phyloP scores from a whole-genome alignment of 2,113 vertebrate genomes.

The Barnardius zonarius region DNA sequence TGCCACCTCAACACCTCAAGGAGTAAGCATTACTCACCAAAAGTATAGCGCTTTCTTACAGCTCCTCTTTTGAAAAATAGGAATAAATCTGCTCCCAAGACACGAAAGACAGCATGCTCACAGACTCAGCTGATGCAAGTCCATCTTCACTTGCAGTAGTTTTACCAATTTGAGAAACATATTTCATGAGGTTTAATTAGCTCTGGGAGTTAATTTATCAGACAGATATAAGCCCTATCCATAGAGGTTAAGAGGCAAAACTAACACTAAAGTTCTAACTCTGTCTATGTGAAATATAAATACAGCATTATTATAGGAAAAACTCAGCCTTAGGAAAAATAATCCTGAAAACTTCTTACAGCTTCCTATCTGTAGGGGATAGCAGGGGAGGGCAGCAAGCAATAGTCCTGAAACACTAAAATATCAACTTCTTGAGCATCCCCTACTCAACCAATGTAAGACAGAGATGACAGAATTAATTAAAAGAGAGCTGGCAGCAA shows the following conservation, averaged over 20 bases:
- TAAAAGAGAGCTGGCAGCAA: not conserved
- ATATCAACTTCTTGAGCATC: not conserved
- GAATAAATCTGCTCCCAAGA: not conserved
- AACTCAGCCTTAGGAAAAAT: not conserved
- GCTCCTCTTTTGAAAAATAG: not conserved
- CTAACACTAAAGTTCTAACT: not conserved
- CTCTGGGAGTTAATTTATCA: not conserved
- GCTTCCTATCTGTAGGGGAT: not conserved
- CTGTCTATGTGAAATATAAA: not conserved
- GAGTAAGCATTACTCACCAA: not conserved
- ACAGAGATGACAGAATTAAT: slow-evolving; percentile 8
- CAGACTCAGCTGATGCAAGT: not conserved
- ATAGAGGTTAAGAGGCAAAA: not conserved
- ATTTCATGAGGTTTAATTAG: not conserved
- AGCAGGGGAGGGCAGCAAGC: not conserved
- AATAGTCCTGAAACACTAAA: not conserved
- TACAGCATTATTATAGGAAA: not conserved
- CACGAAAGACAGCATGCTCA: not conserved
- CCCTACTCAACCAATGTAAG: not conserved
- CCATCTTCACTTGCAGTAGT: not conserved
- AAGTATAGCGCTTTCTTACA: not conserved
- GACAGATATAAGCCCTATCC: not conserved
- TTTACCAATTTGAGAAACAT: not conserved
- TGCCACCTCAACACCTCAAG: not conserved
- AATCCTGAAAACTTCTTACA: not conserved